Evolutionary conservation across 2,113 vertebrate species (phyloP).

Genomic region (Athene noctua): DNA sequence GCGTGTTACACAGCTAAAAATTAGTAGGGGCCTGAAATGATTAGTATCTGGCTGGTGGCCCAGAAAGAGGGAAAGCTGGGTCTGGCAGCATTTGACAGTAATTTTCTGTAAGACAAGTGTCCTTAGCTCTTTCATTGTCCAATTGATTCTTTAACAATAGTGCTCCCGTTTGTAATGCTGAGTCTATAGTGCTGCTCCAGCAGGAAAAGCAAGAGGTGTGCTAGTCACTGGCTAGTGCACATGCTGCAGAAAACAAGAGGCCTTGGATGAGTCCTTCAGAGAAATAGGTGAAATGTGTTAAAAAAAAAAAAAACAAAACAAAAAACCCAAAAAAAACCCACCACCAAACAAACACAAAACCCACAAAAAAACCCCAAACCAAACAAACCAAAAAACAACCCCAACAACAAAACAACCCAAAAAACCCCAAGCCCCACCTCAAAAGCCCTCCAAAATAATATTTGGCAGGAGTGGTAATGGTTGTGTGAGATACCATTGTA

Average conservation of each 20-base stretch:
- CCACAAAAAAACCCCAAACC: too few relatives aligned
- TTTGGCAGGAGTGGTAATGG: background rate
- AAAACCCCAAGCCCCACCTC: too few relatives aligned
- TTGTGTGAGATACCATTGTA: rapidly evolving
- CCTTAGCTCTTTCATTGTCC: constrained; percentile 60
- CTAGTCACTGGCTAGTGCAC: background rate
- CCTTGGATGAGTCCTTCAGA: background rate
- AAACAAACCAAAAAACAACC: too few relatives aligned
- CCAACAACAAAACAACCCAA: background rate
- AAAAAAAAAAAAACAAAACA: background rate
- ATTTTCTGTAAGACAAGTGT: constrained; percentile 68
- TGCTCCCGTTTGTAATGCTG: background rate
- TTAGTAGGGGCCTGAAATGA: constrained; percentile 60
- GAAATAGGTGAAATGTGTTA: background rate
- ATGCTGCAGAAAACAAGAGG: background rate
- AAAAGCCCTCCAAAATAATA: too few relatives aligned
- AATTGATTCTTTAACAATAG: constrained; percentile 47
- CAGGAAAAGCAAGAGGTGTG: background rate
- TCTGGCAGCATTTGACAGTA: constrained; percentile 50
- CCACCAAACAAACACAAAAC: too few relatives aligned
- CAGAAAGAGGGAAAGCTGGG: constrained; percentile 46
- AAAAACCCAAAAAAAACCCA: background rate
- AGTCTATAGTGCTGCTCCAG: background rate
- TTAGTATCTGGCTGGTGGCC: constrained; percentile 68
- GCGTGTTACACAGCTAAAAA: constrained; percentile 42